Percentiles rank a stretch among this genome's conserved stretches.
phyloP scores from a whole-genome alignment of 2,113 vertebrate species.

The Bos indicus region DNA sequence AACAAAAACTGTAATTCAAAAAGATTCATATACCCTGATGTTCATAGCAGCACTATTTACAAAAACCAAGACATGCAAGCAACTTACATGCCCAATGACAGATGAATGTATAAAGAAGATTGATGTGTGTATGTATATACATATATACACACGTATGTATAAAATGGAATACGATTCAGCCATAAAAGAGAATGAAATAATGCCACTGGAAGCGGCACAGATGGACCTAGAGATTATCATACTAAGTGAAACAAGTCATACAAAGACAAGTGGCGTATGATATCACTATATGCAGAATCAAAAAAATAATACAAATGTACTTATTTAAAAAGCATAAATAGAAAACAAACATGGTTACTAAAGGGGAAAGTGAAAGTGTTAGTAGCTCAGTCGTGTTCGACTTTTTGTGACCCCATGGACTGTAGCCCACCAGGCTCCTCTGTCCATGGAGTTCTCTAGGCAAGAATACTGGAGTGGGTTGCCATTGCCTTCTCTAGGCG shows the following conservation, averaged over 20 bases:
- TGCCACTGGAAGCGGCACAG: background rate
- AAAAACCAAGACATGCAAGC: background rate
- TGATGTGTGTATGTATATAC: background rate
- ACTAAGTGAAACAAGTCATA: background rate
- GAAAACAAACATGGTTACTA: background rate
- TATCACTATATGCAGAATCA: background rate
- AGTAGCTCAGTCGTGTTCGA: rapidly evolving
- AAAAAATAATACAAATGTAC: background rate
- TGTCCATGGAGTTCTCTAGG: background rate
- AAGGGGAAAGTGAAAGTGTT: background rate
- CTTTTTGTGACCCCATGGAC: background rate
- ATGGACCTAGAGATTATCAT: background rate
- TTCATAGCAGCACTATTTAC: background rate
- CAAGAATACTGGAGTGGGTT: background rate
- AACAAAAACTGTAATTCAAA: background rate
- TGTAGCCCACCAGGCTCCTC: background rate
- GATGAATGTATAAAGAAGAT: background rate
- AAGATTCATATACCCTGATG: background rate
- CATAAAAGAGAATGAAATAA: background rate
- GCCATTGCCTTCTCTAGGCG: background rate
- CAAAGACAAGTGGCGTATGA: background rate
- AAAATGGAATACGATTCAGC: background rate
- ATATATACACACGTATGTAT: background rate
- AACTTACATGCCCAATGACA: background rate
- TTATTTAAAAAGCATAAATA: background rate